Conservation (phyloP, 1,140 invertebrate species). For the Drosophila nikananu region DNA sequence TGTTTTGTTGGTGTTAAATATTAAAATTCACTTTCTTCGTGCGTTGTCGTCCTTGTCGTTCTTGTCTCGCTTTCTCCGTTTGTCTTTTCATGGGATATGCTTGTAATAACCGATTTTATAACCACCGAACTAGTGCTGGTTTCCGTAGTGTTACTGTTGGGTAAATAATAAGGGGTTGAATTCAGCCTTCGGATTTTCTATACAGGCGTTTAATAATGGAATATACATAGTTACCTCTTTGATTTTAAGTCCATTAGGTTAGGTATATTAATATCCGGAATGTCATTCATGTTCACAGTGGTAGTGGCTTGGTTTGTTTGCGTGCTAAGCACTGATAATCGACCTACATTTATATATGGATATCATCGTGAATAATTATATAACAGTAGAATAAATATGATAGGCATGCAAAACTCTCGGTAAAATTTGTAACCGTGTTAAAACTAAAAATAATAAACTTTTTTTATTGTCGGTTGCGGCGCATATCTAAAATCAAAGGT, state of each 20-base stretch:
- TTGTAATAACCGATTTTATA: conserved; percentile 84
- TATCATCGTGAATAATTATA: conserved; percentile 10
- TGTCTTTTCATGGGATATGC: conserved; percentile 79
- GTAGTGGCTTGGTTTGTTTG: conserved; percentile 82
- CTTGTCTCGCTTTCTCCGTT: conserved; percentile 79
- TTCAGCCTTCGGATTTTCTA: neutral
- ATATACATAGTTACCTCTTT: conserved; percentile 56
- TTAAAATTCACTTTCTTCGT: conserved; percentile 83
- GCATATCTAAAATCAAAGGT: conserved; percentile 62
- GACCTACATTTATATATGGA: conserved; percentile 62
- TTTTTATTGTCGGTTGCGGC: conserved; percentile 20
- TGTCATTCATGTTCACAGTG: conserved; percentile 77
- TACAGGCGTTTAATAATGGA: too few relatives aligned
- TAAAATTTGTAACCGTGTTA: conserved; percentile 15
- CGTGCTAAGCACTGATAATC: conserved; percentile 82
- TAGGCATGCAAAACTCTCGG: conserved; percentile 32
- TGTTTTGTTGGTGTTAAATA: neutral
- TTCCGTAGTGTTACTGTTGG: conserved; percentile 76
- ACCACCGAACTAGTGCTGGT: conserved; percentile 81
- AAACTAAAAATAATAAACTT: conserved; percentile 29
- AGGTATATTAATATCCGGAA: conserved; percentile 75
- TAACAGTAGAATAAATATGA: conserved; percentile 2
- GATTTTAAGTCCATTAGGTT: conserved; percentile 76
- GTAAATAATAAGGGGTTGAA: neutral
- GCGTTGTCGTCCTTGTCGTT: conserved; percentile 69